Percentiles rank a stretch among this genome's conserved stretches.
Conservation (phyloP, 2,888 invertebrate species). For the Platypus cylindrus region DNA sequence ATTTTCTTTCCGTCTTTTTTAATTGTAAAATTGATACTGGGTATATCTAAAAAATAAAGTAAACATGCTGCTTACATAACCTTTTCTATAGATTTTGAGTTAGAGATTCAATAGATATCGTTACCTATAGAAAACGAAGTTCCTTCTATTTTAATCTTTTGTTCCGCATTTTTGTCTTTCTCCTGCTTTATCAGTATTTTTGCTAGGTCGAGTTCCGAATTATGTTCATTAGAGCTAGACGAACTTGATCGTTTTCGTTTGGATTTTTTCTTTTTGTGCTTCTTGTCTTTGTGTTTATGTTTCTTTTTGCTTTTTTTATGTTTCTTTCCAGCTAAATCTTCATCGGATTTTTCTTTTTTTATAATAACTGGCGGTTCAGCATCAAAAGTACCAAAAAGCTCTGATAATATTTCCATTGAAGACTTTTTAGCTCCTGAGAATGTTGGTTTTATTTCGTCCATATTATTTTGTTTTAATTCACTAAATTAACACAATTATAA, state of each 20-base stretch:
- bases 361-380: slow-evolving; percentile 48
- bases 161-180: slow-evolving; percentile 24
- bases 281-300: slow-evolving; percentile 46
- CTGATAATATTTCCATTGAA: slow-evolving; percentile 69
- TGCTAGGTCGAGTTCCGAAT: slow-evolving; percentile 27
- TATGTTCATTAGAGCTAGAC: slow-evolving; percentile 24
- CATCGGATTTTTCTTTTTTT: slow-evolving; percentile 30
- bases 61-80: too few relatives aligned
- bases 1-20: slow-evolving; percentile 12
- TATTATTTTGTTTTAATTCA: too few relatives aligned
- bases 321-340: slow-evolving; percentile 24
- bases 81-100: neutral
- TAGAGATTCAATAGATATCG: neutral
- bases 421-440: slow-evolving; percentile 43
- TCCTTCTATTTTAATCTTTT: slow-evolving; percentile 30
- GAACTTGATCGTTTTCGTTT: slow-evolving; percentile 31
- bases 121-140: slow-evolving; percentile 17
- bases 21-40: slow-evolving; percentile 16
- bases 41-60: slow-evolving; percentile 3
- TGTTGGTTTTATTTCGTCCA: too few relatives aligned
- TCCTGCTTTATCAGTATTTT: slow-evolving; percentile 31
- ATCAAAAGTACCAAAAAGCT: slow-evolving; percentile 67
- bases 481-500: too few relatives aligned
- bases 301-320: slow-evolving; percentile 40
- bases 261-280: slow-evolving; percentile 41